Percentiles rank a stretch among this genome's conserved stretches.
Evolutionary conservation across 2,113 vertebrate species (phyloP).

Genomic region (Edolisoma coerulescens): DNA sequence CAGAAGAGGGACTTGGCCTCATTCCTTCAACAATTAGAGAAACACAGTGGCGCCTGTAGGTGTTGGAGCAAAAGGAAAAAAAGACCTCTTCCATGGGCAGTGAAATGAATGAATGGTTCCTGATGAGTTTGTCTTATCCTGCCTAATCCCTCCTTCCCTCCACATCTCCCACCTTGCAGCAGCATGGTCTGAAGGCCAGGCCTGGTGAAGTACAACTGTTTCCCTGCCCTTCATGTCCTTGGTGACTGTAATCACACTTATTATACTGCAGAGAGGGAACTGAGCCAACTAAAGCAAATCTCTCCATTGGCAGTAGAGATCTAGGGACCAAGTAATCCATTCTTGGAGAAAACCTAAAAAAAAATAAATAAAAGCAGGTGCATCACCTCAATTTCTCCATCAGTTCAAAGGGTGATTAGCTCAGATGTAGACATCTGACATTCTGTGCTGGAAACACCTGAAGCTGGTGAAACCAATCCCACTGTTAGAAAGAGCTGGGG

Average conservation of each 20-base stretch:
- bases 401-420: not conserved
- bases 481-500: not conserved
- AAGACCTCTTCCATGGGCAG: not conserved
- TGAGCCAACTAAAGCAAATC: not conserved
- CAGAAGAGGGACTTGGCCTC: slow-evolving; percentile 42
- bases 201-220: not conserved
- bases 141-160: not conserved
- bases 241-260: not conserved
- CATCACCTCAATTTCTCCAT: not conserved
- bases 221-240: not conserved
- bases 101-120: not conserved
- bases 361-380: not conserved
- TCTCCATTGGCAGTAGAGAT: not conserved
- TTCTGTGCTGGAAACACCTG: not conserved
- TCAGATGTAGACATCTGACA: slow-evolving; percentile 2
- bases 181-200: not conserved
- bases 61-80: not conserved
- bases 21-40: slow-evolving; percentile 10
- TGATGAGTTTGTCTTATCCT: not conserved
- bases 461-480: slow-evolving; percentile 21
- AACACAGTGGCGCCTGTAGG: not conserved
- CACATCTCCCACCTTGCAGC: not conserved
- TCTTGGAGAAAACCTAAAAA: not conserved
- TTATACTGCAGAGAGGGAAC: not conserved
- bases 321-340: not conserved